Conservation (phyloP, 2,113 vertebrate genomes). For the Ondatra zibethicus region DNA sequence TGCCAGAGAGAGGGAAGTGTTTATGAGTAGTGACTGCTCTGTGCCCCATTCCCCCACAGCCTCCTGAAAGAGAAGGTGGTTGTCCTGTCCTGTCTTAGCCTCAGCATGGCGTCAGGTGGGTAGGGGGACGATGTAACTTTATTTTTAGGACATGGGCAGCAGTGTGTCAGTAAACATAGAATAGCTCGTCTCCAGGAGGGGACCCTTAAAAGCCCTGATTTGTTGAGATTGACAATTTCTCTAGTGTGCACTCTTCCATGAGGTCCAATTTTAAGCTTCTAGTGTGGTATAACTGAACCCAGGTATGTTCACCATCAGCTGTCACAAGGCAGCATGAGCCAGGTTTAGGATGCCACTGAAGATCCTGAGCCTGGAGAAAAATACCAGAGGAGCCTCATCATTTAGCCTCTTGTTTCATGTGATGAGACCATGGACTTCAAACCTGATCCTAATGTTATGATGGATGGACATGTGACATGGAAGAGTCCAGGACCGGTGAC, state of each 20-base stretch:
- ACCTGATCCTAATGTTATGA: neutral
- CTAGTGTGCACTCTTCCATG: conserved; percentile 26
- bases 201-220: neutral
- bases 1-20: neutral
- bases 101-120: neutral
- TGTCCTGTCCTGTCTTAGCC: neutral
- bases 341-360: neutral
- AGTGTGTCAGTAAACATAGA: conserved; percentile 60
- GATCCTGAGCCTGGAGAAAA: neutral
- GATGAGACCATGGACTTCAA: neutral
- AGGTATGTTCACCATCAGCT: neutral
- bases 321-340: neutral
- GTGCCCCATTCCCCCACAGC: neutral
- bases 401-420: neutral
- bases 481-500: too few species aligned
- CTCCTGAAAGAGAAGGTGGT: neutral
- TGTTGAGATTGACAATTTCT: conserved; percentile 33
- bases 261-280: neutral
- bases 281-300: neutral
- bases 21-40: neutral
- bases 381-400: neutral
- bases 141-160: conserved; percentile 59
- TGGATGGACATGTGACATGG: neutral
- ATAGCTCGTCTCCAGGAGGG: neutral
- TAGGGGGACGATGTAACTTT: conserved; percentile 47